Evolutionary conservation across 2,113 vertebrate species (phyloP).

Genomic region (Desmodus rotundus): DNA sequence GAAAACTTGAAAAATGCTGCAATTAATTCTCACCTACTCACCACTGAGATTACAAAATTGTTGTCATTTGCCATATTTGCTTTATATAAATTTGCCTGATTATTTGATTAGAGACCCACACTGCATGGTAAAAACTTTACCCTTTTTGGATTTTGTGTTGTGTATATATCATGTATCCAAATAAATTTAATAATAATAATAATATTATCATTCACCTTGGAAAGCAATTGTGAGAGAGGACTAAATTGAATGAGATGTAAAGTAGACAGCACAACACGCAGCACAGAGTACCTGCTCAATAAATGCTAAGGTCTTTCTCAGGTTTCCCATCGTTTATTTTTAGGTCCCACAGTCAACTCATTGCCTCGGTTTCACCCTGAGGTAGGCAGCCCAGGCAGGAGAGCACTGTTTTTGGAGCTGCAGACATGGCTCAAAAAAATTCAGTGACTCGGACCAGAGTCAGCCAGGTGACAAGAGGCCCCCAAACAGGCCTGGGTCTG

Average conservation of each 20-base stretch:
- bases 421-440: background rate
- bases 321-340: background rate
- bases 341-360: background rate
- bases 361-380: background rate
- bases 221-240: background rate
- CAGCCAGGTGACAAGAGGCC: background rate
- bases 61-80: background rate
- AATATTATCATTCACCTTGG: background rate
- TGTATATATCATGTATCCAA: background rate
- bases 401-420: background rate
- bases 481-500: background rate
- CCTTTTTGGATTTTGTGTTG: background rate
- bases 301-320: background rate
- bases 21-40: background rate
- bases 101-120: background rate
- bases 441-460: background rate
- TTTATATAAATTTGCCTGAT: slow-evolving; percentile 5
- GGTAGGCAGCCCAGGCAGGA: background rate
- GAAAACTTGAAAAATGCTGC: background rate
- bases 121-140: background rate
- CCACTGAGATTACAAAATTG: background rate
- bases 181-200: background rate
- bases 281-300: background rate
- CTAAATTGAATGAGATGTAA: background rate
- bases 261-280: background rate